Evolutionary conservation across 1,140 invertebrate species (phyloP), one percentile per base, ranked within the genome.

Genomic region (Brevipalpus yothersi): DNA sequence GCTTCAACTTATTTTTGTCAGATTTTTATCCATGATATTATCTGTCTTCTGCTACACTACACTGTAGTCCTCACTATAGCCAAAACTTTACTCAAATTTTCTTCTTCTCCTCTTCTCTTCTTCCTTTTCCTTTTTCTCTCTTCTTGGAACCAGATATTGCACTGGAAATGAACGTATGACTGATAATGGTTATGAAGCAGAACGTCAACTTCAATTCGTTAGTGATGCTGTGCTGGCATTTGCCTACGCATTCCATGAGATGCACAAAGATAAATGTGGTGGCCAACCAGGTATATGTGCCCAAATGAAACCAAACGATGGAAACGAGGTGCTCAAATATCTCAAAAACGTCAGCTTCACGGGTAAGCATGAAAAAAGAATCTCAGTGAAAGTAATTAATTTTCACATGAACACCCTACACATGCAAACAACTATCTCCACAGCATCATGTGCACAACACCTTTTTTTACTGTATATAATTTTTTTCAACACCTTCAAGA

Each of bases 191-290:
- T 67, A 89, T 81, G 0, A 81, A 80, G 59, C 88, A 64, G 88
- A 92, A 70, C 80, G 82, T 65, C 88, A 92, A 67, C 72, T 92
- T 47, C 88, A 92, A 70, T 92, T 91, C 69, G 87, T 92, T 39
- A 86, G 83, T 39, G 87, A 92, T 70, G 86, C 88, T 23, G 86
- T 91, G 0, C 80, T 90, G 80, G 84, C 85, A 3, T 90, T 92
- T 69, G 86, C 83, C 31, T 81, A 86, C 66, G 86, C 87, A 56
- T 79, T 92, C 64, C 77, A 84, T 64, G 80, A 86, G 63, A 90
- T 93, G 84, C 88, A 93, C 67, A 67, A 65, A 10, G 80, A 82
- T 45, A 67, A 86, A n/a, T 94, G 90, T 68, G 64, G 79, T 2
- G 71, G 72, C 19, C 17, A 47, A 43, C 72, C 75, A 0, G 86